Conservation (phyloP, 2,113 vertebrate species). For the Epinephelus lanceolatus region DNA sequence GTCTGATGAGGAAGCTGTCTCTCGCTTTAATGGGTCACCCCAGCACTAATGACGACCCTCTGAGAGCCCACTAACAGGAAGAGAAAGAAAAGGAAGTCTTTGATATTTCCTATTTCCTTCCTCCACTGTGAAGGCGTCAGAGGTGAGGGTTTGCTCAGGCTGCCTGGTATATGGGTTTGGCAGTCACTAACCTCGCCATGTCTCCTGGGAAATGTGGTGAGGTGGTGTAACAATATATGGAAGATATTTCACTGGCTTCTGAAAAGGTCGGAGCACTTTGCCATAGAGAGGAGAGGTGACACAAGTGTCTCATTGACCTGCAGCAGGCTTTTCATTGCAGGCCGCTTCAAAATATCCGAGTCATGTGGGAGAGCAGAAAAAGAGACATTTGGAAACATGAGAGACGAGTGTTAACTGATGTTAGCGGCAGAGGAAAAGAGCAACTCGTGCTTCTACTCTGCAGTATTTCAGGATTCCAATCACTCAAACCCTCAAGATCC, state of each 20-base stretch:
- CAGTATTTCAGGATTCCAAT: neutral
- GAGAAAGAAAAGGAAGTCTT: constrained; percentile 31
- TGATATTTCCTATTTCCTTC: constrained; percentile 67
- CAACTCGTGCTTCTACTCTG: neutral
- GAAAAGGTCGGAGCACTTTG: constrained; percentile 51
- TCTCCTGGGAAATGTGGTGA: constrained; percentile 35
- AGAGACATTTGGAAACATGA: neutral
- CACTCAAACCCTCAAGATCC: neutral
- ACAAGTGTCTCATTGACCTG: constrained; percentile 27
- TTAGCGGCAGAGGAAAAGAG: neutral
- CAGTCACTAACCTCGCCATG: constrained; percentile 13
- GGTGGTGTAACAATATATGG: constrained; percentile 68
- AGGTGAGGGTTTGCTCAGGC: constrained; percentile 8
- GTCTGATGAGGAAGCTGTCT: constrained; percentile 32
- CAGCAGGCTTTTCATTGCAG: constrained; percentile 12
- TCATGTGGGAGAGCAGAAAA: neutral
- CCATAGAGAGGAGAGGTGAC: constrained; percentile 29
- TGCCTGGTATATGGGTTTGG: constrained; percentile 25
- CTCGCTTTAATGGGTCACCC: constrained; percentile 37
- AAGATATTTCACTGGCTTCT: constrained; percentile 52
- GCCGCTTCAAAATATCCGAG: constrained; percentile 2
- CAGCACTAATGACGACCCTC: constrained; percentile 29
- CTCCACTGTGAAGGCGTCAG: constrained; percentile 37
- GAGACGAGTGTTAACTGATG: neutral
- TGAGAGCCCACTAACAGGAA: constrained; percentile 52